Percentiles rank a stretch among this genome's conserved stretches.
Evolutionary conservation across 2,797 vertebrate species (phyloP).

Genomic region (Phataginus tetradactyla): DNA sequence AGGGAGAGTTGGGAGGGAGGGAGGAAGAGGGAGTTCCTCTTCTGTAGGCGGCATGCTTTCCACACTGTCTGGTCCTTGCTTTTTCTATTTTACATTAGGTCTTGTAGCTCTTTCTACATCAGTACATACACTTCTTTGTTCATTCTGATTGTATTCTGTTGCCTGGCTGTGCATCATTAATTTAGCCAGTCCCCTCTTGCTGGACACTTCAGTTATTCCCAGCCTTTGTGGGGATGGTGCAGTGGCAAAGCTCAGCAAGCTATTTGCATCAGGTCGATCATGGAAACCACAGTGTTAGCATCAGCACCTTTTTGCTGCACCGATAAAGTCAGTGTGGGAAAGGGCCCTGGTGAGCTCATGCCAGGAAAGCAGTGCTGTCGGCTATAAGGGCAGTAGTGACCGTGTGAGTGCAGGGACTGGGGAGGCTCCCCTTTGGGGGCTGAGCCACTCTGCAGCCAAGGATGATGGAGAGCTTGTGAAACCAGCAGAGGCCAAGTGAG

Average conservation of each 20-base stretch:
- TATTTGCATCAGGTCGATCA: not conserved
- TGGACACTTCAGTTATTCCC: not conserved
- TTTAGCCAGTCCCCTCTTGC: not conserved
- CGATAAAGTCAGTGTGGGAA: not conserved
- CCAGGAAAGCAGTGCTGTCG: not conserved
- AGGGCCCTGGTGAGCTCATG: not conserved
- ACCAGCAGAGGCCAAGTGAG: not conserved
- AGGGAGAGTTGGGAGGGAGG: not conserved
- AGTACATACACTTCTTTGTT: not conserved
- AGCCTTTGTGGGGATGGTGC: accelerated
- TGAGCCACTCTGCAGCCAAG: not conserved
- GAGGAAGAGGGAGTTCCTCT: not conserved
- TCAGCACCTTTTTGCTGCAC: not conserved
- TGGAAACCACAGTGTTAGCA: not conserved
- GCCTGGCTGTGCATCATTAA: accelerated
- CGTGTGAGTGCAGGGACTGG: accelerated
- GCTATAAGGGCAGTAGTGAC: not conserved
- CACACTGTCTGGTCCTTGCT: not conserved
- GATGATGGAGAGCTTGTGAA: not conserved
- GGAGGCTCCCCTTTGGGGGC: not conserved
- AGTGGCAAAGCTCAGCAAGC: not conserved
- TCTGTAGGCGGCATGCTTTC: not conserved
- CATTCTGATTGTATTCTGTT: not conserved
- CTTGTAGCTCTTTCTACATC: not conserved
- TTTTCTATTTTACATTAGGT: not conserved